phyloP scores from a whole-genome alignment of 1,140 invertebrate species.

The Bombus pyrosoma region DNA sequence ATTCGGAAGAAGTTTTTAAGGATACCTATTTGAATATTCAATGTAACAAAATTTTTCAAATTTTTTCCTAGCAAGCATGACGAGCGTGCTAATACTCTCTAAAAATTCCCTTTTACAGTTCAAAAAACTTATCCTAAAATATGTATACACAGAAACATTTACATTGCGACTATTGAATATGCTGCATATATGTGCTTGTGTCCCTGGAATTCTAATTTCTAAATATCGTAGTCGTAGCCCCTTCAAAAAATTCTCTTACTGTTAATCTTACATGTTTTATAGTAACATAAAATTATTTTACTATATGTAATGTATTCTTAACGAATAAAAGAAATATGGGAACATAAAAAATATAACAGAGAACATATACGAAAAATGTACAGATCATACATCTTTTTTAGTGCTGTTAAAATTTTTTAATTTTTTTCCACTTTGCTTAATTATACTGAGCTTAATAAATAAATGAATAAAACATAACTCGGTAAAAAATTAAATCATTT shows the following conservation, averaged over 20 bases:
- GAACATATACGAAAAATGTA: not conserved
- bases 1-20: too few species aligned
- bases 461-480: not conserved
- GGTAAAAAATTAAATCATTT: not conserved
- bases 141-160: not conserved
- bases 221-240: not conserved
- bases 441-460: not conserved
- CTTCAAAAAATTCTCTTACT: not conserved
- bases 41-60: too few species aligned
- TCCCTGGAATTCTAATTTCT: not conserved
- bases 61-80: too few species aligned
- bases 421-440: too few species aligned
- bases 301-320: not conserved
- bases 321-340: not conserved
- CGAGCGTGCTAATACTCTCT: not conserved
- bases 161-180: not conserved
- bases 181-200: too few species aligned
- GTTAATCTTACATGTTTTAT: too few species aligned
- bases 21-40: too few species aligned
- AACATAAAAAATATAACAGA: not conserved
- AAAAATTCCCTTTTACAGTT: not conserved
- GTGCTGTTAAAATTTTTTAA: too few species aligned
- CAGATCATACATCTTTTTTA: not conserved
- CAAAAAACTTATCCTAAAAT: not conserved
- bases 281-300: not conserved